phyloP scores from a whole-genome alignment of 2,888 invertebrate genomes.

The Pomacea canaliculata region DNA sequence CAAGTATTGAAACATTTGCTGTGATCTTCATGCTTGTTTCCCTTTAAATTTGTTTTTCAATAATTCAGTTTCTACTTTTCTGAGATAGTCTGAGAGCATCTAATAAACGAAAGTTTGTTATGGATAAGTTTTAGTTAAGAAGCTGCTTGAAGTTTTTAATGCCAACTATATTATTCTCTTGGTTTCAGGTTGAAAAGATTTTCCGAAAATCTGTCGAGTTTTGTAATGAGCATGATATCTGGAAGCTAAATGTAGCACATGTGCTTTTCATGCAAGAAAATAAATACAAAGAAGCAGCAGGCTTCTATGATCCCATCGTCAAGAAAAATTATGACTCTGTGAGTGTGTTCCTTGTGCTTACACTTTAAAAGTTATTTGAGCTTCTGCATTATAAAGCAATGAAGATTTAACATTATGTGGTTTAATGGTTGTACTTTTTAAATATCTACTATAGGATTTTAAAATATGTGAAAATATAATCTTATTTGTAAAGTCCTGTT shows the following conservation, averaged over 20 bases:
- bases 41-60: too few relatives aligned
- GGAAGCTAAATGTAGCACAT: constrained; percentile 98
- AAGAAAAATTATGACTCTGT: constrained; percentile 89
- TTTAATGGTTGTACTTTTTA: not conserved
- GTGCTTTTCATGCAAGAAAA: constrained; percentile 99
- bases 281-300: constrained; percentile 97
- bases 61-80: too few relatives aligned
- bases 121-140: too few relatives aligned
- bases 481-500: not conserved
- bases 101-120: too few relatives aligned
- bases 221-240: constrained; percentile 95
- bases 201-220: constrained; percentile 98
- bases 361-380: not conserved
- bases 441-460: not conserved
- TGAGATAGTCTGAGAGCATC: too few relatives aligned
- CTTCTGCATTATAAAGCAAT: not conserved
- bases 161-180: too few relatives aligned
- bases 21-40: too few relatives aligned
- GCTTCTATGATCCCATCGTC: constrained; percentile 97
- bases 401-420: too few relatives aligned
- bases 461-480: not conserved
- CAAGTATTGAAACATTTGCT: constrained; percentile 71
- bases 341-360: constrained; percentile 37
- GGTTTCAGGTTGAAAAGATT: constrained; percentile 85
- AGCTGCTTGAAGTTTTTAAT: too few relatives aligned